Evolutionary conservation across 2,888 invertebrate species (phyloP), one percentile per base, ranked within the genome.

Genomic region (Deladenus siricidicola): DNA sequence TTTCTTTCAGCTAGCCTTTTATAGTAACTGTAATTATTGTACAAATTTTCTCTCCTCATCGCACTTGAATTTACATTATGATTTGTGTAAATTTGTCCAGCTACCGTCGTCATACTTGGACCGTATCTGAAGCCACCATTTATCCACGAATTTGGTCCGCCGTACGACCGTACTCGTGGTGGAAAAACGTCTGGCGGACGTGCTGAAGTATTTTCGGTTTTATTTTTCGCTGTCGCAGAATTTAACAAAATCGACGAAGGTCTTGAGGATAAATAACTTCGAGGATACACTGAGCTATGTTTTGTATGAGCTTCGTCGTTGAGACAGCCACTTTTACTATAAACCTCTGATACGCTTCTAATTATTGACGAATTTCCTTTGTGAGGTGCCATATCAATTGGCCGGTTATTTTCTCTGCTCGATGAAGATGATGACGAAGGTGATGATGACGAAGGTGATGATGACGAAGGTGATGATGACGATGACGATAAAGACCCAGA

Each of bases 1-100:
- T n/a, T n/a, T 28, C n/a, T 23, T 28, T 53, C 53, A 4, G 53
- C 53, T n/a, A 53, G 29, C 53, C 39, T 28, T 24, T 53, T 53
- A 23, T 53, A 53, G 53, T 53, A 34, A 34, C 24, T 39, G 21
- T 53, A 53, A 39, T 34, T 30, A 6, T 30, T 17, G 21, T 53
- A 34, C 6, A 34, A 14, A 34, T 34, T 34, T 14, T 34, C 39
- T 14, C 14, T 34, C 14, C 39, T 6, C 39, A 34, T 10, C 6
- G 39, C 39, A 14, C 39, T 34, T n/a, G n/a, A n/a, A n/a, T n/a
- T n/a, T n/a, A n/a, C n/a, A 34, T 34, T 34, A 34, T 34, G 39
- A 14, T 34, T 6, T 6, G 39, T 14, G 39, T 34, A 34, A 34
- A 34, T 34, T 34, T 14, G 39, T 6, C 39, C 39, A 14, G 39